Base-by-base conservation (phyloP, 1,140 invertebrate species). In the Drosophila gunungcola region DNA sequence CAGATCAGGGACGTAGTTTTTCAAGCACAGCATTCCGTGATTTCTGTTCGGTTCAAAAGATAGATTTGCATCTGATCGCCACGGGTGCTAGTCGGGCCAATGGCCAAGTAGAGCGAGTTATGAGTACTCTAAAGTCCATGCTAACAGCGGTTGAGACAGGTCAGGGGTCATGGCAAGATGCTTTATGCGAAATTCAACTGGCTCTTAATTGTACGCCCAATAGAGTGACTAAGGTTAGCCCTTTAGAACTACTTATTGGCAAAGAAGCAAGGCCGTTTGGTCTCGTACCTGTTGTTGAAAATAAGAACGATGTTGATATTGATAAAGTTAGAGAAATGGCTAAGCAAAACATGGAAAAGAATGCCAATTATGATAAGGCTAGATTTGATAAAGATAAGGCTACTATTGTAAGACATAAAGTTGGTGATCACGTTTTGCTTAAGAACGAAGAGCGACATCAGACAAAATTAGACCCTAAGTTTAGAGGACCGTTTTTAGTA, bases 101-200 rank as follows among this genome's bases (percentile, higher is more conserved):
- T 21, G 16, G 16, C 48, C 29, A 34, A 34, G 48, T 49, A 13
- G 48, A 49, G 12, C 27, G 48, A 34, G 48, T 49, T 34, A 49
- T 49, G 48, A 49, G 29, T 49, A 49, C 29, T 49, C 29, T 49
- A 13, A 49, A 49, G 5, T 49, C 48, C n/a, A 49, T 49, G 48
- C 29, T 41, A 41, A 49, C 16, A 21, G 16, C 16, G 16, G 16
- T 21, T 21, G 16, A 21, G 16, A 21, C 16, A 21, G 16, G 16
- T 21, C 16, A 21, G 16, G 16, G 16, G 16, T 21, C 16, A 21
- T 21, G 16, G 16, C 16, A 21, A 21, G 16, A 21, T 21, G 16
- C 16, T 21, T 21, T 21, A 21, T 21, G 16, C 16, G 36, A 39
- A 39, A 39, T 13, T 5, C 12, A 41, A 13, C 39, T 41, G 39